Conservation (phyloP, 2,888 invertebrate genomes). For the Thymelicus lineola region DNA sequence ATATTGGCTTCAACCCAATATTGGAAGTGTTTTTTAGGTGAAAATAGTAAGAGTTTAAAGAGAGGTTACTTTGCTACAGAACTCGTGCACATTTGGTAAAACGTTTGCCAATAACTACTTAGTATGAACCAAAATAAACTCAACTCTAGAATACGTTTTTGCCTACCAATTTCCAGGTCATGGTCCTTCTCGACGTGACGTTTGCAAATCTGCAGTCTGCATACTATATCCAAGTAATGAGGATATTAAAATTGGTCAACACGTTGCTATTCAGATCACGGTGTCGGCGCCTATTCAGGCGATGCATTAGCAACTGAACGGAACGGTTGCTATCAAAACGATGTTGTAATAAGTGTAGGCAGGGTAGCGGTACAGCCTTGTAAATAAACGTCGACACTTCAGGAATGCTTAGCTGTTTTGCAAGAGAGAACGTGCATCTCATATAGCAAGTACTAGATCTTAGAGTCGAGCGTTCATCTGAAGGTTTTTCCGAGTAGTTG, state of each 20-base stretch:
- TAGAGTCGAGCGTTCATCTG: slow-evolving; percentile 9
- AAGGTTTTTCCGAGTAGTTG: too few relatives aligned
- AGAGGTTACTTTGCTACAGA: not conserved
- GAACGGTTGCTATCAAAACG: slow-evolving; percentile 49
- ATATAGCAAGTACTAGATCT: slow-evolving; percentile 7
- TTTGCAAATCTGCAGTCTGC: too few relatives aligned
- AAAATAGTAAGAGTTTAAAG: not conserved
- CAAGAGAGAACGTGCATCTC: slow-evolving; percentile 14
- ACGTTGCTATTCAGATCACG: slow-evolving; percentile 64
- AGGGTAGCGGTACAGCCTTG: slow-evolving; percentile 9
- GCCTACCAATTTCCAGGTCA: slow-evolving; percentile 53
- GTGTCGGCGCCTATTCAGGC: slow-evolving; percentile 63
- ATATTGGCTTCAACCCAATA: slow-evolving; percentile 37
- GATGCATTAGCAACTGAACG: slow-evolving; percentile 51
- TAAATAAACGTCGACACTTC: slow-evolving; percentile 44
- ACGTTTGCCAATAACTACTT: too few relatives aligned
- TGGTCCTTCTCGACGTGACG: slow-evolving; percentile 45
- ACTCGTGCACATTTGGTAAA: not conserved
- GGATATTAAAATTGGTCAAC: slow-evolving; percentile 56
- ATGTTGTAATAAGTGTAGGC: slow-evolving; percentile 54
- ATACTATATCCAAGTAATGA: slow-evolving; percentile 43
- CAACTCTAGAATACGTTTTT: too few relatives aligned
- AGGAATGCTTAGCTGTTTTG: slow-evolving; percentile 50
- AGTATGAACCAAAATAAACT: too few relatives aligned
- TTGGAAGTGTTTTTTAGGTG: not conserved